A percentile compares a stretch with the other conserved stretches of the same genome.
phyloP scores from a whole-genome alignment of 1,140 invertebrate genomes.

The Bombus breviceps region DNA sequence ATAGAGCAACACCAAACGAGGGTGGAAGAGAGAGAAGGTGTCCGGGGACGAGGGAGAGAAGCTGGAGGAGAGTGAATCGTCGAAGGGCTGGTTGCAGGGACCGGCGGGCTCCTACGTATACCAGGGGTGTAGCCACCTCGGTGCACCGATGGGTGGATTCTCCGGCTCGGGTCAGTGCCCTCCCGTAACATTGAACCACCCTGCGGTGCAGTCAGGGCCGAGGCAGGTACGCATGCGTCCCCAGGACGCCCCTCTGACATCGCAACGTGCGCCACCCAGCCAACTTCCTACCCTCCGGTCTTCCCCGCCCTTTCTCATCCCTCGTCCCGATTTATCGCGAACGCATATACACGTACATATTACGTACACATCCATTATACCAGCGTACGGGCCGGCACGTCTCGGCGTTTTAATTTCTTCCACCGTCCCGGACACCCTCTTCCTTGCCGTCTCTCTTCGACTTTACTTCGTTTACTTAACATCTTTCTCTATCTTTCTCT shows the following conservation, averaged over 20 bases:
- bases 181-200: slow-evolving; percentile 83
- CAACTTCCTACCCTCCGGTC: slow-evolving; percentile 43
- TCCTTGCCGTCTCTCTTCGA: background rate
- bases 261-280: slow-evolving; percentile 60
- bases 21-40: slow-evolving; percentile 3
- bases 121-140: slow-evolving; percentile 75
- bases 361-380: slow-evolving; percentile 13
- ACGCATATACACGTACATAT: background rate
- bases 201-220: slow-evolving; percentile 82
- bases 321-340: slow-evolving; percentile 19
- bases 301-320: background rate
- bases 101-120: slow-evolving; percentile 62
- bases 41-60: background rate
- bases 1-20: slow-evolving; percentile 18
- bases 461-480: slow-evolving; percentile 2
- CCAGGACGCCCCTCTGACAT: slow-evolving; percentile 57
- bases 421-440: slow-evolving; percentile 8
- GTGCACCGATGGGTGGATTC: slow-evolving; percentile 73
- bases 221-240: slow-evolving; percentile 75
- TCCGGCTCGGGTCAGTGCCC: slow-evolving; percentile 80
- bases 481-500: background rate
- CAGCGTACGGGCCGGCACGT: slow-evolving; percentile 49
- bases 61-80: slow-evolving; percentile 57
- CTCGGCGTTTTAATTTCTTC: slow-evolving; percentile 68
- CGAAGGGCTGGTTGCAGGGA: slow-evolving; percentile 65